Base-by-base conservation (phyloP, 2,888 invertebrate genomes). In the Cephus sareptanus region DNA sequence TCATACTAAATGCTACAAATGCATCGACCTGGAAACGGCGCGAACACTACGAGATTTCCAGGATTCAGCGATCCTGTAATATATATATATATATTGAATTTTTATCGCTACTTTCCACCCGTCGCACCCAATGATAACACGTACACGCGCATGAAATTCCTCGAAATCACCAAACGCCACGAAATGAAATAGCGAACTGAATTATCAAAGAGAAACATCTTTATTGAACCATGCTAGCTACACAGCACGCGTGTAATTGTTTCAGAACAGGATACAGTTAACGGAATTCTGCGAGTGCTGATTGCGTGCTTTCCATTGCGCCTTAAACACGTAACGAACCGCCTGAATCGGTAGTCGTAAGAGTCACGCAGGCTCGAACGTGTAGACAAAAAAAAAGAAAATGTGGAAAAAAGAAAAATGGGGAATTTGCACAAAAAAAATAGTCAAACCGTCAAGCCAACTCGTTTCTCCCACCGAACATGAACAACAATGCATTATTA, bases 211-310 rank as follows among this genome's bases (percentile, higher is more conserved):
- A 15, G 35, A 76, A 81, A 80, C 76, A 76, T 76, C 76, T 75
- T 81, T 70, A 78, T 56, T 78, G 73, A 81, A 37, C 71, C 78
- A 75, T 76, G 77, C 79, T 73, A 73, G 69, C 75, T 76, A 79
- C 77, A 79, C 76, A 79, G 77, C 82, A 80, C 77, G 77, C 75
- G 70, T 80, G 33, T 34, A 33, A 75, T 75, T 40, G n/a, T 69
- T 77, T 75, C 34, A 34, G 30, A 75, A 56, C n/a, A 35, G 74
- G 23, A 34, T 23, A 74, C 34, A 74, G 33, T 74, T 34, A 74
- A 74, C 35, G 34, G 71, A 74, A 74, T 74, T 70, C 70, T 70
- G 70, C 70, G 30, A 13, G 70, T 70, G 70, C 15, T 15, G 40
- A 6, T 70, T 33, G 70, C 70, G 70, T 70, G 40, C 40, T 15